Evolutionary conservation across 2,113 vertebrate species (phyloP).

Genomic region (Castor canadensis): DNA sequence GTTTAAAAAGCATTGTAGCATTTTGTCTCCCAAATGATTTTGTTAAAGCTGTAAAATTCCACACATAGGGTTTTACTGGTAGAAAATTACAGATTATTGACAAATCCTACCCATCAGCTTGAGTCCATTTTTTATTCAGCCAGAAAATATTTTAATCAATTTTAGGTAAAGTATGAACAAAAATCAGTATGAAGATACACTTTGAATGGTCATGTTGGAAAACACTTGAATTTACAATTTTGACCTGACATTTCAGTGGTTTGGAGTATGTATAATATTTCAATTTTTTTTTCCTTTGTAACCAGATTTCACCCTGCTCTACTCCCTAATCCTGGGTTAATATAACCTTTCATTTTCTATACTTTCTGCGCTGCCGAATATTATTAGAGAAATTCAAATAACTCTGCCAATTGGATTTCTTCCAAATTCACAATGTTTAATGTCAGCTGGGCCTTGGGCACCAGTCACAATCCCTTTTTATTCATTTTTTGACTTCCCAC

Average conservation of each 20-base stretch:
- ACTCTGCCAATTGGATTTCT: slow-evolving; percentile 36
- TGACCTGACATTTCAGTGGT: not conserved
- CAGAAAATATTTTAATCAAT: slow-evolving; percentile 11
- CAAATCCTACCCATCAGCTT: not conserved
- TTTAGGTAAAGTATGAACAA: not conserved
- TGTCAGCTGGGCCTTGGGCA: not conserved
- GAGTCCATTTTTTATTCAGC: not conserved
- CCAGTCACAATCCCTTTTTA: slow-evolving; percentile 47
- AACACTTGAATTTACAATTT: slow-evolving; percentile 37
- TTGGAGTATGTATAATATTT: not conserved
- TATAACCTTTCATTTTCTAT: slow-evolving; percentile 67
- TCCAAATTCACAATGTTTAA: slow-evolving; percentile 34
- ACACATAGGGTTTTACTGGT: not conserved
- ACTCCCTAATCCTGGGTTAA: slow-evolving; percentile 26
- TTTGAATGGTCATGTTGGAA: not conserved
- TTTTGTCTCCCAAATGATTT: not conserved
- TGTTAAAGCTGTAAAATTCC: slow-evolving; percentile 6
- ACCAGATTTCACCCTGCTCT: slow-evolving; percentile 7
- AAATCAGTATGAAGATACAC: slow-evolving; percentile 11
- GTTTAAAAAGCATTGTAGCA: not conserved
- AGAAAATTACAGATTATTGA: slow-evolving; percentile 35
- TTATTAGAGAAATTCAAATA: slow-evolving; percentile 48
- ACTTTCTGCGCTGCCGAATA: slow-evolving; percentile 48
- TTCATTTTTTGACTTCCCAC: not conserved
- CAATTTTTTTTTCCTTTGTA: not conserved